Conservation (phyloP, 2,797 vertebrate species). For the Anisognathus igniventris region DNA sequence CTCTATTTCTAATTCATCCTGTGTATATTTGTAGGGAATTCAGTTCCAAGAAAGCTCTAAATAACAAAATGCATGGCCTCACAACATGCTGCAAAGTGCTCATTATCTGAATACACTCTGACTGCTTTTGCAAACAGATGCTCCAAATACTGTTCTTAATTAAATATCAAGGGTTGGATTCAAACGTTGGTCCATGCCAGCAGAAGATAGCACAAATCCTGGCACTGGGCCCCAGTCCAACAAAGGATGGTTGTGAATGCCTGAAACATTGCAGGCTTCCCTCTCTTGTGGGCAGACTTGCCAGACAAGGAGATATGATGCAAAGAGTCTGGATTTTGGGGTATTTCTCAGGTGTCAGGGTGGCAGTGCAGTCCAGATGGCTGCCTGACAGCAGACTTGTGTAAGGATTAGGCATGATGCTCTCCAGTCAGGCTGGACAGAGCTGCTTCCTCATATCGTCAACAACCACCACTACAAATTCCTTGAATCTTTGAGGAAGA, state of each 20-base stretch:
- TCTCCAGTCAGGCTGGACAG: not conserved
- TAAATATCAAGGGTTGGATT: conserved; percentile 37
- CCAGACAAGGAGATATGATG: not conserved
- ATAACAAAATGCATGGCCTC: conserved; percentile 5
- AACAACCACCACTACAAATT: not conserved
- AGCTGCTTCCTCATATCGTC: not conserved
- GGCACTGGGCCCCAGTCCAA: not conserved
- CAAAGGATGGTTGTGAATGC: not conserved
- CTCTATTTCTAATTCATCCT: not conserved
- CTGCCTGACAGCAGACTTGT: not conserved
- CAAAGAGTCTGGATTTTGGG: not conserved
- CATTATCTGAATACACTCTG: conserved; percentile 10
- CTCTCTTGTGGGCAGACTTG: not conserved
- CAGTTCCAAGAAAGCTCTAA: conserved; percentile 17
- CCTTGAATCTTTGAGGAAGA: not conserved
- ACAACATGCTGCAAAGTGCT: not conserved
- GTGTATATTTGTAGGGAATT: not conserved
- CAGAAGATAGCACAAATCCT: conserved; percentile 32
- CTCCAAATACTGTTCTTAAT: conserved; percentile 47
- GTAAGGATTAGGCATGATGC: not conserved
- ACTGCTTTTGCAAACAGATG: conserved; percentile 55
- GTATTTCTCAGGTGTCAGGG: not conserved
- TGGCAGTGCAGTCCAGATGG: not conserved
- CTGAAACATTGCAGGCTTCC: not conserved
- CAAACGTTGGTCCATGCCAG: not conserved